These are phyloP conservation scores for Phasia obesa DNA, from an alignment of 2,888 invertebrate species.

Conservation along the genomic window DNA sequence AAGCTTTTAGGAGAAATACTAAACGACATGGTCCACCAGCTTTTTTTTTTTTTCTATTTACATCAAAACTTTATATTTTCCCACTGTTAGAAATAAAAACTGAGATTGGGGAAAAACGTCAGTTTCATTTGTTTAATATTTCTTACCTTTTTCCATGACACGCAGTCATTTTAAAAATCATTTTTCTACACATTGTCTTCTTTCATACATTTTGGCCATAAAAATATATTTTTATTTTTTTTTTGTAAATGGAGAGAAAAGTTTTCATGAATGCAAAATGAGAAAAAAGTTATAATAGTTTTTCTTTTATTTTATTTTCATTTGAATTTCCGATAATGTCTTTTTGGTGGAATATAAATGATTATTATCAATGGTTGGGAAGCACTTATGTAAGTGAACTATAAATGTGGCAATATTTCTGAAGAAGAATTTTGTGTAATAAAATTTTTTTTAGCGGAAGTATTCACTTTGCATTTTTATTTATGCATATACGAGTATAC, in stretches of 20 bases:
- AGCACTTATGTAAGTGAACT: constrained; percentile 41
- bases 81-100: constrained; percentile 15
- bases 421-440: background rate
- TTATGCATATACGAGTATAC: too few species aligned
- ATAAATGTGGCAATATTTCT: constrained; percentile 17
- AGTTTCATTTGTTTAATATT: constrained; percentile 15
- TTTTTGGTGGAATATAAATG: constrained; percentile 51
- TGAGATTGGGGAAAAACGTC: background rate
- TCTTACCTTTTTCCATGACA: constrained; percentile 25
- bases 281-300: constrained; percentile 52
- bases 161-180: constrained; percentile 36
- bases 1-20: background rate
- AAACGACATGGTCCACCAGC: constrained; percentile 41
- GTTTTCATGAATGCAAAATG: constrained; percentile 29
- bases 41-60: background rate
- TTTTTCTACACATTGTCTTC: constrained; percentile 37
- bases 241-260: background rate
- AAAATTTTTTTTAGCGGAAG: background rate
- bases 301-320: constrained; percentile 22
- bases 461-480: too few species aligned
- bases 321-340: constrained; percentile 57
- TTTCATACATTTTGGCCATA: constrained; percentile 16
- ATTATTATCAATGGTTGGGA: constrained; percentile 49
- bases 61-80: background rate
- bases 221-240: background rate